Percentiles rank a stretch among this genome's conserved stretches.
Evolutionary conservation across 2,113 vertebrate species (phyloP).

Genomic region (Osmerus mordax): DNA sequence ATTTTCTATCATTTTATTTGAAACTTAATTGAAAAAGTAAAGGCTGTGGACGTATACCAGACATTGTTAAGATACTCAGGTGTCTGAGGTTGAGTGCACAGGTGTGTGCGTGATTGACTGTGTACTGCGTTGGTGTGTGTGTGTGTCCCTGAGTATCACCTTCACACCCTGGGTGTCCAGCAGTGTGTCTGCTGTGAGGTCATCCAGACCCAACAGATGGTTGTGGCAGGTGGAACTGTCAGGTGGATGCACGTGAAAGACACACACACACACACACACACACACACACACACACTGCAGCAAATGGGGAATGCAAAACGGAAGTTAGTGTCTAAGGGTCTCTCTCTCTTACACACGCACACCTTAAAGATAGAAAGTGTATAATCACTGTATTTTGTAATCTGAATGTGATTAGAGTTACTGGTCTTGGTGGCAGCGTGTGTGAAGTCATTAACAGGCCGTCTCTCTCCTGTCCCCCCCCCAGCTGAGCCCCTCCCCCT

Average conservation of each 20-base stretch:
- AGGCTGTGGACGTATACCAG: too few species aligned
- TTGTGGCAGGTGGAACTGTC: constrained; percentile 49
- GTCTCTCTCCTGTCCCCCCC: neutral
- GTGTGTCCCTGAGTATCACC: constrained; percentile 13
- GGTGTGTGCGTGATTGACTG: neutral
- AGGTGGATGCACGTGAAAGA: constrained; percentile 25
- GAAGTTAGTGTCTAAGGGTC: constrained; percentile 21
- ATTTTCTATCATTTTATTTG: too few species aligned
- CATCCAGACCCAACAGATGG: constrained; percentile 38
- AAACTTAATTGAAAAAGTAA: too few species aligned
- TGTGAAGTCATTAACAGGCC: neutral
- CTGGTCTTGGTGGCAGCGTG: neutral
- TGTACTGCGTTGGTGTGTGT: constrained; percentile 5
- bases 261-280: neutral
- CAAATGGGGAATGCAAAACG: too few species aligned
- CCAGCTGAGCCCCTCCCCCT: constrained; percentile 93
- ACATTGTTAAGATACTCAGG: too few species aligned
- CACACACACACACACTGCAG: too few species aligned
- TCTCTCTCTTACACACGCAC: constrained; percentile 18
- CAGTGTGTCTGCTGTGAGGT: constrained; percentile 36
- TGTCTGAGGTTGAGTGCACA: too few species aligned
- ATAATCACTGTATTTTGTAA: neutral
- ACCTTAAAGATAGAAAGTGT: neutral
- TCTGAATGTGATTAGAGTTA: neutral
- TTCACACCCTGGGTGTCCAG: constrained; percentile 26